Percentiles rank a stretch among this genome's conserved stretches.
Conservation (phyloP, 2,888 invertebrate genomes). For the Teleiodes luculella region DNA sequence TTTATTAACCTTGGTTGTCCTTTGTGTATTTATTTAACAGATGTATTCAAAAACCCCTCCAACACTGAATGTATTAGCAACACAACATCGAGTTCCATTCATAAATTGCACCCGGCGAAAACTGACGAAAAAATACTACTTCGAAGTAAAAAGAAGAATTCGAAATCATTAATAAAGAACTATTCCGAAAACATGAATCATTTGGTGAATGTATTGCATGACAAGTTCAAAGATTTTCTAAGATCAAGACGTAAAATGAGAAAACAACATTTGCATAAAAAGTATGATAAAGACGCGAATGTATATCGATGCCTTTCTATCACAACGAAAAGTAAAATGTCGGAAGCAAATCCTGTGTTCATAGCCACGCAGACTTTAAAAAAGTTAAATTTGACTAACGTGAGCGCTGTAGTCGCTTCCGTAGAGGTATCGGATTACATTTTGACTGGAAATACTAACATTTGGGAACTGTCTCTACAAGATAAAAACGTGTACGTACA, state of each 20-base stretch:
- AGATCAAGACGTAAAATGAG: neutral
- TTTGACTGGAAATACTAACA: constrained; percentile 18
- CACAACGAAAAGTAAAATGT: neutral
- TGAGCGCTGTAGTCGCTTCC: constrained; percentile 26
- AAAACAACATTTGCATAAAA: constrained; percentile 1
- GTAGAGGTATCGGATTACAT: constrained; percentile 19
- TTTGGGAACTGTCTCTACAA: constrained; percentile 27
- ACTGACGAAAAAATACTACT: neutral
- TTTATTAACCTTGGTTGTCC: constrained; percentile 7
- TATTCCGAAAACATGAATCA: neutral
- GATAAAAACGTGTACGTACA: constrained; percentile 23
- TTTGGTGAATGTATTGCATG: neutral
- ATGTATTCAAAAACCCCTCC: constrained; percentile 24
- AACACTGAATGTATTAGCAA: constrained; percentile 19
- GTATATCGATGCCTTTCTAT: neutral
- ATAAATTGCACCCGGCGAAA: neutral
- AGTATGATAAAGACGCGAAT: neutral
- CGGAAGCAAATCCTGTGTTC: constrained; percentile 21
- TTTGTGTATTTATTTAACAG: constrained; percentile 27
- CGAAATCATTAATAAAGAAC: neutral
- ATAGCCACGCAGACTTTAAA: constrained; percentile 19
- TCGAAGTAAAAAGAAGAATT: neutral
- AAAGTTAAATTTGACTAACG: constrained; percentile 16
- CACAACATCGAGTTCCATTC: neutral
- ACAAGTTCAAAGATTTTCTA: neutral